Percentiles rank a stretch among this genome's conserved stretches.
phyloP scores from a whole-genome alignment of 2,113 vertebrate species.

The Noctilio leporinus region DNA sequence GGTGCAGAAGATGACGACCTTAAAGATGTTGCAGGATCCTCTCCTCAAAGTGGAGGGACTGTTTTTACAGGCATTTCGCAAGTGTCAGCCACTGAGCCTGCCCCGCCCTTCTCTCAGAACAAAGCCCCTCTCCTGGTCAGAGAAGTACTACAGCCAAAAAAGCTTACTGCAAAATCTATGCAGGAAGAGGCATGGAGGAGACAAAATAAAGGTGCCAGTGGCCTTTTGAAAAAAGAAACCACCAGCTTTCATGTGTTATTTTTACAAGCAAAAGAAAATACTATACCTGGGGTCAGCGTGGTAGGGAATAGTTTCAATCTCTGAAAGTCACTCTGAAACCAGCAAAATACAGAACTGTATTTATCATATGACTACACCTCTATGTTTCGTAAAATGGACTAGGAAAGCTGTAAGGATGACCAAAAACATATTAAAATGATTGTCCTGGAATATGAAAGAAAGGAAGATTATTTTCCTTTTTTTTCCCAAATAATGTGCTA shows the following conservation, averaged over 20 bases:
- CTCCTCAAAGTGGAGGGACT: neutral
- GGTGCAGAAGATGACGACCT: neutral
- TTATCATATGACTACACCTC: neutral
- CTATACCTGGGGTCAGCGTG: neutral
- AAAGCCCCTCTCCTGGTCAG: neutral
- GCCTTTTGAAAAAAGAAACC: constrained; percentile 33
- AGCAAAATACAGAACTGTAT: neutral
- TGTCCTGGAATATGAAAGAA: neutral
- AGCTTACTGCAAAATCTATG: neutral
- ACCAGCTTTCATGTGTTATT: neutral
- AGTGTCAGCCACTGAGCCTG: neutral
- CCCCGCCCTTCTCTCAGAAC: neutral
- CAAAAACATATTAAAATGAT: neutral
- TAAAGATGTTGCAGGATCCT: neutral
- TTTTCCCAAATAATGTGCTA: neutral
- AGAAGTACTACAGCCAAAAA: neutral
- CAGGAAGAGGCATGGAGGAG: neutral
- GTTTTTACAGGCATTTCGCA: constrained; percentile 32
- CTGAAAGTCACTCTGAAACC: neutral
- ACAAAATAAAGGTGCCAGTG: neutral
- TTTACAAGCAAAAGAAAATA: neutral
- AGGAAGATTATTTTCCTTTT: neutral
- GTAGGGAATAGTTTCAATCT: neutral
- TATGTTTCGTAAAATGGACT: neutral
- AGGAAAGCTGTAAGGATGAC: neutral